Evolutionary conservation across 2,797 vertebrate species (phyloP).

Genomic region (Momotus momota): DNA sequence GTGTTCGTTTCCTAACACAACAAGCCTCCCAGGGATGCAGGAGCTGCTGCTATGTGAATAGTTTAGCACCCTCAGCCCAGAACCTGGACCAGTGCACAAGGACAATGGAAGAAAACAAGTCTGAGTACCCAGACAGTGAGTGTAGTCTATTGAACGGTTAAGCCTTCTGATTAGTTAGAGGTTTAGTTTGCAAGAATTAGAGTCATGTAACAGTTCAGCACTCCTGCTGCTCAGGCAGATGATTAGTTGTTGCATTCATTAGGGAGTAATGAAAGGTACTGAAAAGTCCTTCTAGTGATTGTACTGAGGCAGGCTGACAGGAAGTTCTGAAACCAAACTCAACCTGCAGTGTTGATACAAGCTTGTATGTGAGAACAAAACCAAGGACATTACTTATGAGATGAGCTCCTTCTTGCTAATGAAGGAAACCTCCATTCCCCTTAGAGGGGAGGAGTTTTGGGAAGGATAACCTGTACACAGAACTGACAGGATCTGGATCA

Average conservation of each 20-base stretch:
- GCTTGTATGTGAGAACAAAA: neutral
- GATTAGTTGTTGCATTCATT: neutral
- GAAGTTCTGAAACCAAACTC: neutral
- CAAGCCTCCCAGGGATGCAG: neutral
- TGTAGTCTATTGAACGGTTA: neutral
- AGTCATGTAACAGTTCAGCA: neutral
- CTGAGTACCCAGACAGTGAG: neutral
- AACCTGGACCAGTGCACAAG: neutral
- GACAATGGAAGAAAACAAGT: neutral
- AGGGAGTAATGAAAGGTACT: neutral
- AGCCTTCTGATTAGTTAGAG: neutral
- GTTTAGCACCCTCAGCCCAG: neutral
- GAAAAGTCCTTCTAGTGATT: neutral
- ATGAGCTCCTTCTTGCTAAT: neutral
- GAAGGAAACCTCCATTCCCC: neutral
- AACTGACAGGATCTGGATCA: neutral
- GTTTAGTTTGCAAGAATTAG: slow-evolving; percentile 3
- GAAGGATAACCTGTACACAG: neutral
- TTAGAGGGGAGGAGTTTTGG: neutral
- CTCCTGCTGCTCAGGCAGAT: neutral
- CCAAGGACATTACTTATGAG: neutral
- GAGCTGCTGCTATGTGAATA: neutral
- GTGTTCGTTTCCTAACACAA: neutral
- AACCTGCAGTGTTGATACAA: neutral
- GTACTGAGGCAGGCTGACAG: neutral